phyloP scores from a whole-genome alignment of 2,888 invertebrate species.

The Pseudeuparius sepicola region DNA sequence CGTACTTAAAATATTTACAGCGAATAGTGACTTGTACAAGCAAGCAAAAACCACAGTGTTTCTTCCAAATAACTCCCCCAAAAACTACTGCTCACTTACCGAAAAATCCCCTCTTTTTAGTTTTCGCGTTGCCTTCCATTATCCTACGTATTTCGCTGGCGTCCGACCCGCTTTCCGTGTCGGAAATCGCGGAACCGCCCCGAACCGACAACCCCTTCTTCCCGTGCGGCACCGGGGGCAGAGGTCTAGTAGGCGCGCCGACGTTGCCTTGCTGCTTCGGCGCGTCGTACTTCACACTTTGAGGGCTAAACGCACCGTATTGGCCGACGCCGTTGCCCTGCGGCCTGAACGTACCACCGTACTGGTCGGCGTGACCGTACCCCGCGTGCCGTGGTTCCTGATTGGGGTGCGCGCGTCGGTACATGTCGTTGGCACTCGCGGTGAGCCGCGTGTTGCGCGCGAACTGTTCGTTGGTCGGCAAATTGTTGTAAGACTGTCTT shows the following conservation, averaged over 20 bases:
- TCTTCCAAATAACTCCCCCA: conserved; percentile 26
- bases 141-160: conserved; percentile 62
- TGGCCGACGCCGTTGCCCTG: no score
- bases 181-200: conserved; percentile 35
- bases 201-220: conserved; percentile 9
- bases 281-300: conserved; percentile 15
- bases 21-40: no score
- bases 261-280: conserved; percentile 12
- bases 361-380: not conserved
- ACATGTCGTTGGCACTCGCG: conserved; percentile 38
- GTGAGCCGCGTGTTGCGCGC: conserved; percentile 36
- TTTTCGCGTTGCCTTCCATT: conserved; percentile 40
- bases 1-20: no score
- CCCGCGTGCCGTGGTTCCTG: not conserved
- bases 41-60: conserved; percentile 13
- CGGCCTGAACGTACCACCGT: no score
- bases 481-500: conserved; percentile 19
- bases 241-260: conserved; percentile 30
- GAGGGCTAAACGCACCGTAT: not conserved
- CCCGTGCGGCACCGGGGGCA: conserved; percentile 36
- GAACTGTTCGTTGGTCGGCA: conserved; percentile 30
- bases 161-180: conserved; percentile 63
- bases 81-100: conserved; percentile 30
- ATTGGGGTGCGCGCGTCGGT: conserved; percentile 22
- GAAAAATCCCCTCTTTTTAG: conserved; percentile 28